Evolutionary conservation across 2,113 vertebrate genomes (phyloP).

Genomic region (Amphiprion ocellaris): DNA sequence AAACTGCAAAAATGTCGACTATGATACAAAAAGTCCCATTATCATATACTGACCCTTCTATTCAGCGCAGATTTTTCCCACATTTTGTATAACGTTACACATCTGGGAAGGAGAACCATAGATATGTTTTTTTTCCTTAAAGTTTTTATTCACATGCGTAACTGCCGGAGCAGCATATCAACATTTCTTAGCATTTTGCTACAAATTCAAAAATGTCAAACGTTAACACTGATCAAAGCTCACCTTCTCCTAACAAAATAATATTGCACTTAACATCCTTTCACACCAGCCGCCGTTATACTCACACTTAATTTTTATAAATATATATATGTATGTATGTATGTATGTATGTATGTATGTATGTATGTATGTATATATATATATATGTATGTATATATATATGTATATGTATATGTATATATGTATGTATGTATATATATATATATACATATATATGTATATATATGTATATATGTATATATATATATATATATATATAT

Average conservation of each 20-base stretch:
- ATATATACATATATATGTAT: no score
- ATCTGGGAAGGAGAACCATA: conserved; percentile 46
- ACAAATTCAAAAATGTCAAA: conserved; percentile 88
- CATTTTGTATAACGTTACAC: conserved; percentile 63
- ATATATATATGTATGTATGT: neutral
- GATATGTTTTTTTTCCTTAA: conserved; percentile 86
- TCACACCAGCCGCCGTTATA: conserved; percentile 83
- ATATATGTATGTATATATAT: no score
- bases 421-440: no score
- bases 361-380: conserved; percentile 43
- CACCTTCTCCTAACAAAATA: conserved; percentile 87
- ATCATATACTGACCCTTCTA: neutral
- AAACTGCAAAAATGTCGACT: no score
- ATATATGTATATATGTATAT: no score
- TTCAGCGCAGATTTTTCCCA: conserved; percentile 47
- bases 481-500: no score
- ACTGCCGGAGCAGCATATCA: conserved; percentile 91
- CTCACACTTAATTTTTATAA: conserved; percentile 72
- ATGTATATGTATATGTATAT: no score
- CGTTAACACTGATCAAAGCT: conserved; percentile 89
- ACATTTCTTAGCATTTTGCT: conserved; percentile 89
- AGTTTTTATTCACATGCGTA: conserved; percentile 89
- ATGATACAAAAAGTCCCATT: no score
- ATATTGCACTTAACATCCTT: conserved; percentile 93
- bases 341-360: conserved; percentile 6